These are phyloP conservation scores for Microctenopoma steveboyesi DNA, from an alignment of 2,797 vertebrate species.

Conservation along the genomic window DNA sequence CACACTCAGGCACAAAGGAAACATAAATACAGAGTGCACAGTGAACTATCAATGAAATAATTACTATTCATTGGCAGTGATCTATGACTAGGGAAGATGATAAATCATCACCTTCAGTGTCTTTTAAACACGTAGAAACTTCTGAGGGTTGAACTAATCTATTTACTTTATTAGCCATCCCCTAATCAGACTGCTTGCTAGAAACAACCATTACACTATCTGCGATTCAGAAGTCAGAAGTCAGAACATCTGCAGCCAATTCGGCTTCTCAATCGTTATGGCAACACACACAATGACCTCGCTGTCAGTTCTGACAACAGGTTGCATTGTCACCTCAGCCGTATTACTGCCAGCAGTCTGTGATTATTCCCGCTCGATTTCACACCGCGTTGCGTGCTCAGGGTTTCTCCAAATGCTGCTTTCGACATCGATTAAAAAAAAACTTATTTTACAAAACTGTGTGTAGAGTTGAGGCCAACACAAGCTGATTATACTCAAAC, in stretches of 20 bases:
- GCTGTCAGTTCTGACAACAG: constrained; percentile 51
- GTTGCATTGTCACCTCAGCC: constrained; percentile 32
- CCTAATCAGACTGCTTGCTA: constrained; percentile 9
- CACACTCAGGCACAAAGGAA: background rate
- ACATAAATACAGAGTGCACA: background rate
- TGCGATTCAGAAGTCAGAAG: background rate
- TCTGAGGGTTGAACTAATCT: background rate
- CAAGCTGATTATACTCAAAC: constrained; percentile 25
- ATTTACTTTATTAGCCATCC: constrained; percentile 2
- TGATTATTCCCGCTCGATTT: constrained; percentile 37
- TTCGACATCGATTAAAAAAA: constrained; percentile 30
- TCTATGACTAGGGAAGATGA: constrained; percentile 1
- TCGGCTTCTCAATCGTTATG: constrained; percentile 37
- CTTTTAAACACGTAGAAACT: background rate
- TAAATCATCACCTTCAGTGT: background rate
- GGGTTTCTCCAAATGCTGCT: constrained; percentile 11
- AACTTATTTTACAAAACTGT: constrained; percentile 25
- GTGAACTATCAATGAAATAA: constrained; percentile 30
- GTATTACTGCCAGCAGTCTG: background rate
- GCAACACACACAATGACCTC: constrained; percentile 54
- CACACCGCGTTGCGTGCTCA: constrained; percentile 2
- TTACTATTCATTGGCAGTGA: constrained; percentile 2
- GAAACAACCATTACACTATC: constrained; percentile 14
- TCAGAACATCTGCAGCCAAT: constrained; percentile 64
- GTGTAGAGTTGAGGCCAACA: constrained; percentile 13